Evolutionary conservation across 1,140 invertebrate genomes (phyloP).

Genomic region (Drosophila setifemur): DNA sequence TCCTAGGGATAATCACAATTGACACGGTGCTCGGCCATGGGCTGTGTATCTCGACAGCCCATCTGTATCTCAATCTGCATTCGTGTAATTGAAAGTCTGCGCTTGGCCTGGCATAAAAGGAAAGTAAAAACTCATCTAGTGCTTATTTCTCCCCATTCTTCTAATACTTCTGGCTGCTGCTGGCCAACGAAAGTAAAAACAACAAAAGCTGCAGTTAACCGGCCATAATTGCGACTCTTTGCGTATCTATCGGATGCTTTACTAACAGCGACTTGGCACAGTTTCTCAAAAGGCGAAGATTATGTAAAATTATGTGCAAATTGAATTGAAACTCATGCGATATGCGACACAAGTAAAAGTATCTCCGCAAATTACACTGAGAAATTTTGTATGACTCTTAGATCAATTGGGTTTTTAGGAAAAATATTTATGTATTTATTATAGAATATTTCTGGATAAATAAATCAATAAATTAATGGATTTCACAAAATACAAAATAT

Average conservation of each 20-base stretch:
- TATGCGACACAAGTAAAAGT: slow-evolving; percentile 50
- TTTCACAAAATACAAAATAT: too few relatives aligned
- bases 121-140: slow-evolving; percentile 72
- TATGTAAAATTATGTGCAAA: slow-evolving; percentile 48
- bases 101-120: slow-evolving; percentile 41
- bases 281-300: slow-evolving; percentile 34
- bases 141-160: slow-evolving; percentile 41
- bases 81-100: slow-evolving; percentile 64
- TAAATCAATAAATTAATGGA: too few relatives aligned
- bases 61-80: slow-evolving; percentile 48
- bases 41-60: slow-evolving; percentile 1
- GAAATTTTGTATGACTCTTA: too few relatives aligned
- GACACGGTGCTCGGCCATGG: slow-evolving; percentile 9
- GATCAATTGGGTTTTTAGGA: too few relatives aligned
- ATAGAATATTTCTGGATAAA: slow-evolving; percentile 4
- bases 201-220: slow-evolving; percentile 48
- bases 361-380: background rate
- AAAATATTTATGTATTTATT: background rate
- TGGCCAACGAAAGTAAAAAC: slow-evolving; percentile 75
- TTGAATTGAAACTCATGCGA: slow-evolving; percentile 36
- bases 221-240: slow-evolving; percentile 51
- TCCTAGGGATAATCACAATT: slow-evolving; percentile 7
- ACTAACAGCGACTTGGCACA: slow-evolving; percentile 32
- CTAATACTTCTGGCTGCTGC: slow-evolving; percentile 20
- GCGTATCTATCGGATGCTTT: slow-evolving; percentile 33